These are phyloP conservation scores for Drosophila erecta DNA, from an alignment of 1,140 invertebrate species.

Conservation along the genomic window DNA sequence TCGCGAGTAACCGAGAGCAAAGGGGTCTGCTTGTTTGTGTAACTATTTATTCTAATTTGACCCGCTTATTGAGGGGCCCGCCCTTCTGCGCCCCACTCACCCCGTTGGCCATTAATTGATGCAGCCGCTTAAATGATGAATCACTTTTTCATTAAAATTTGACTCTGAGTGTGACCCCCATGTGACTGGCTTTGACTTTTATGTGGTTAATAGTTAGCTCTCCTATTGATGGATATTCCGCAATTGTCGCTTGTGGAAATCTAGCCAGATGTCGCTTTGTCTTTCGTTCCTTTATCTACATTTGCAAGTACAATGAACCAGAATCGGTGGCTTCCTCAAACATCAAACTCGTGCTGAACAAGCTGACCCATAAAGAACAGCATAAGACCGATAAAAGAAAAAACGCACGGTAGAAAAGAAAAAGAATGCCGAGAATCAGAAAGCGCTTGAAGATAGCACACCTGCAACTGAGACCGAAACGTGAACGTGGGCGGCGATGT, in stretches of 20 bases:
- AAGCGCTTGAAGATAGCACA: slow-evolving; percentile 21
- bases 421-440: slow-evolving; percentile 4
- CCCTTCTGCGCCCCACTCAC: slow-evolving; percentile 40
- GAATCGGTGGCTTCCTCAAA: slow-evolving; percentile 22
- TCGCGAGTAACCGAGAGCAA: slow-evolving; percentile 21
- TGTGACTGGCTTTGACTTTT: slow-evolving; percentile 61
- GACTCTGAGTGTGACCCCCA: slow-evolving; percentile 80
- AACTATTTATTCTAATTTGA: slow-evolving; percentile 84
- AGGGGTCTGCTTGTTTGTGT: slow-evolving; percentile 80
- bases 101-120: slow-evolving; percentile 68
- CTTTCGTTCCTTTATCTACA: slow-evolving; percentile 7
- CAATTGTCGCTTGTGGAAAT: slow-evolving; percentile 9
- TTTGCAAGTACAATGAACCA: slow-evolving; percentile 32
- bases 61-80: slow-evolving; percentile 71
- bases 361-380: slow-evolving; percentile 10
- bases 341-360: slow-evolving; percentile 21
- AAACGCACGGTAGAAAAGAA: not conserved
- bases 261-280: slow-evolving; percentile 12
- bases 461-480: slow-evolving; percentile 23
- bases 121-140: slow-evolving; percentile 79
- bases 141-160: slow-evolving; percentile 83
- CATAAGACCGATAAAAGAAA: slow-evolving; percentile 18
- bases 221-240: slow-evolving; percentile 25
- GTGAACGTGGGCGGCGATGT: slow-evolving; percentile 13
- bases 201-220: slow-evolving; percentile 53